These are phyloP conservation scores for Pachliopta kotzebuea DNA, from an alignment of 2,888 invertebrate species.

Conservation along the genomic window DNA sequence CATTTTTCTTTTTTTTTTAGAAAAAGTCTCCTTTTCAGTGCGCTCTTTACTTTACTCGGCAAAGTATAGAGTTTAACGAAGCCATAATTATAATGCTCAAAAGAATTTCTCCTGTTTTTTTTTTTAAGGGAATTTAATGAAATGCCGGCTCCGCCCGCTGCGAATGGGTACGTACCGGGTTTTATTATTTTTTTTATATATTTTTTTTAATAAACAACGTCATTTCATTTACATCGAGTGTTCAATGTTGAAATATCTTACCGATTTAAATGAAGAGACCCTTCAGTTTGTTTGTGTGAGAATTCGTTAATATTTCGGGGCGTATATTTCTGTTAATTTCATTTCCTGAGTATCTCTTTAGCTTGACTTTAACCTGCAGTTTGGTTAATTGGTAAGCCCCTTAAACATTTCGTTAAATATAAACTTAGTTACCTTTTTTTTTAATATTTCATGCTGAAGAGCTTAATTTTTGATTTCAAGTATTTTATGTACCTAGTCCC, in stretches of 20 bases:
- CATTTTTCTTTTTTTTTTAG: constrained; percentile 43
- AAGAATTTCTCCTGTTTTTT: constrained; percentile 49
- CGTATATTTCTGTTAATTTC: constrained; percentile 14
- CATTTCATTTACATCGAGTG: constrained; percentile 32
- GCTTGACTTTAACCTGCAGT: constrained; percentile 16
- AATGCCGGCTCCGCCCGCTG: constrained; percentile 56
- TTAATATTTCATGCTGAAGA: background rate
- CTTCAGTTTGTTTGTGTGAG: constrained; percentile 11
- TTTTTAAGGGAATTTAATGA: constrained; percentile 52
- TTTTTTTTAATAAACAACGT: constrained; percentile 35
- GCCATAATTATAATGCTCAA: constrained; percentile 67
- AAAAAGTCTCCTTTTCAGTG: constrained; percentile 55
- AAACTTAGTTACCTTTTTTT: constrained; percentile 4
- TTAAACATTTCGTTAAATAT: constrained; percentile 13
- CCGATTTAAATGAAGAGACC: constrained; percentile 21
- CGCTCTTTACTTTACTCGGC: constrained; percentile 60
- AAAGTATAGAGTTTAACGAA: constrained; percentile 68
- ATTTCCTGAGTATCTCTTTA: constrained; percentile 15
- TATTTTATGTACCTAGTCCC: background rate
- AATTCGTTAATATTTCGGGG: constrained; percentile 17
- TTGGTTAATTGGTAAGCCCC: constrained; percentile 26
- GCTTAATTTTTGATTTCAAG: background rate
- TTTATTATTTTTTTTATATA: constrained; percentile 31
- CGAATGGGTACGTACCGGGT: constrained; percentile 41
- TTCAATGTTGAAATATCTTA: constrained; percentile 29